Percentiles rank a stretch among this genome's conserved stretches.
phyloP scores from a whole-genome alignment of 64 coral and sea anemone genomes.

The Pocillopora verrucosa region DNA sequence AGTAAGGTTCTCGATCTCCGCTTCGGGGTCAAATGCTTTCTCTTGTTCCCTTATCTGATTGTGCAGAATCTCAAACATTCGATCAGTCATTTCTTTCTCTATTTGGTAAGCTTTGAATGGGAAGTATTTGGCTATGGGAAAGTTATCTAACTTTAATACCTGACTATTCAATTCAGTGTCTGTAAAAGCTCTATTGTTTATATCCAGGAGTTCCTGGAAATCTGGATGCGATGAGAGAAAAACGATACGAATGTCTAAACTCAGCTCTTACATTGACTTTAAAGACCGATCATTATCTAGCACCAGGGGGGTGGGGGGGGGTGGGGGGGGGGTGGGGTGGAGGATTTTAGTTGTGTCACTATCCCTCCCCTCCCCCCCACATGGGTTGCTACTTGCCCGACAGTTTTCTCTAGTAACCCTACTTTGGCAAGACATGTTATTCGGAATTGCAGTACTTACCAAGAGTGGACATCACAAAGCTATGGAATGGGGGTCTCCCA shows the following conservation, averaged over 20 bases:
- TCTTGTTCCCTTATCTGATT: conserved; percentile 23
- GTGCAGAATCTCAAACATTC: conserved; percentile 26
- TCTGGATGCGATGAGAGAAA: conserved; percentile 23
- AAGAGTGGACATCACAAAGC: background rate
- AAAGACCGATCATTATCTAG: no score
- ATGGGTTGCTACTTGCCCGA: no score
- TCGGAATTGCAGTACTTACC: conserved; percentile 2
- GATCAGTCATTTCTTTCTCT: background rate
- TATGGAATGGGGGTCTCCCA: conserved; percentile 50
- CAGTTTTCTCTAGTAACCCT: background rate
- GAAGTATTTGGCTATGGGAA: conserved; percentile 56
- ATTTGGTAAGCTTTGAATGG: conserved; percentile 47
- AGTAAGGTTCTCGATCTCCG: conserved; percentile 20
- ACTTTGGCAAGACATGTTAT: no score
- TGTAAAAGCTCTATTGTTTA: background rate
- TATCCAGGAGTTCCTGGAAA: conserved; percentile 19
- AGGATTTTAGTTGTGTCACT: no score
- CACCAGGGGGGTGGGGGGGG: no score
- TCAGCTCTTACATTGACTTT: no score
- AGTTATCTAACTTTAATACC: conserved; percentile 37
- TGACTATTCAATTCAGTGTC: conserved; percentile 14
- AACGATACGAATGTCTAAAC: no score
- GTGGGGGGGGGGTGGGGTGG: no score
- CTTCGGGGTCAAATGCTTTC: background rate
- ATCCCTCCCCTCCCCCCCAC: no score